Evolutionary conservation across 1,140 invertebrate genomes (phyloP).

Genomic region (Chrysoperla carnea): DNA sequence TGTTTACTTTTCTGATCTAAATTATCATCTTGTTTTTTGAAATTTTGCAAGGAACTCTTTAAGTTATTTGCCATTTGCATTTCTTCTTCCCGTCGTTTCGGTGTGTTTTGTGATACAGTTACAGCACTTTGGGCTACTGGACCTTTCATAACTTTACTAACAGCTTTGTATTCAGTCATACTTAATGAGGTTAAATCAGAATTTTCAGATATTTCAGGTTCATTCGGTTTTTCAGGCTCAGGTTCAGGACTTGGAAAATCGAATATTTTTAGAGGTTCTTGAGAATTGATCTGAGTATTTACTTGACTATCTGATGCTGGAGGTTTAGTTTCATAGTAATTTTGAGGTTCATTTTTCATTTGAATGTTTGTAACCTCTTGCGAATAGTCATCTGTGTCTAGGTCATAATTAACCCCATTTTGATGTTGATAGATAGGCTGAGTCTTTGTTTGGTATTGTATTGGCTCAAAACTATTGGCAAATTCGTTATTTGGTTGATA

Average conservation of each 20-base stretch:
- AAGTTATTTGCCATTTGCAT: constrained; percentile 28
- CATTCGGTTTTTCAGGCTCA: background rate
- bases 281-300: background rate
- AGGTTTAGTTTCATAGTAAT: too few relatives aligned
- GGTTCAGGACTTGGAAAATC: constrained; percentile 12
- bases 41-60: constrained; percentile 26
- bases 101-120: constrained; percentile 29
- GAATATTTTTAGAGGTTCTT: constrained; percentile 5
- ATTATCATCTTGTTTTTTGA: constrained; percentile 14
- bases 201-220: constrained; percentile 8
- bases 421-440: too few relatives aligned
- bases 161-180: constrained; percentile 32
- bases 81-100: constrained; percentile 22
- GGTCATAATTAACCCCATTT: too few relatives aligned
- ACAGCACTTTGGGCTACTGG: constrained; percentile 40
- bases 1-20: background rate
- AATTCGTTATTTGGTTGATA: too few relatives aligned
- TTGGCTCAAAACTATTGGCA: too few relatives aligned
- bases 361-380: too few relatives aligned
- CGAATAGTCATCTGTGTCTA: too few relatives aligned
- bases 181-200: constrained; percentile 10
- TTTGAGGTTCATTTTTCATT: too few relatives aligned
- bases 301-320: too few relatives aligned
- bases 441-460: too few relatives aligned
- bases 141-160: constrained; percentile 42